A percentile compares a stretch with the other conserved stretches of the same genome.
Conservation (phyloP, 2,113 vertebrate species). For the Pseudorectes ferrugineus region DNA sequence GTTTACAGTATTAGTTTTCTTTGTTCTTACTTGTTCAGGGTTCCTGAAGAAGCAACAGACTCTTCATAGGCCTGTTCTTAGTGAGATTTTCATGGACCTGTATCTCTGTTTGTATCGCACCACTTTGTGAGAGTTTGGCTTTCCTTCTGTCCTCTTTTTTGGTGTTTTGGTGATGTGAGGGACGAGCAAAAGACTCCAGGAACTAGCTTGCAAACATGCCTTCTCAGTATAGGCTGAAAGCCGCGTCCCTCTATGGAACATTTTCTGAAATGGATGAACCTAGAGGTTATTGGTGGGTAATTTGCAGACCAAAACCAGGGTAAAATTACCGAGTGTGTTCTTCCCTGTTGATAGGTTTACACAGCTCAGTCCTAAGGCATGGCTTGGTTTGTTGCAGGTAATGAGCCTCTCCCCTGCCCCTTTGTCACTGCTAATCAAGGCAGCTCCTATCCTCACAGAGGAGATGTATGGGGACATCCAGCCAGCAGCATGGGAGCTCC, state of each 20-base stretch:
- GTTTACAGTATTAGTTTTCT: background rate
- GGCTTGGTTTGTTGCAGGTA: slow-evolving; percentile 73
- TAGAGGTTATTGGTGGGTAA: background rate
- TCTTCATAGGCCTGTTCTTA: background rate
- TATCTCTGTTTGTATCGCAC: background rate
- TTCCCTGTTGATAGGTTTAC: background rate
- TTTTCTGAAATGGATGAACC: background rate
- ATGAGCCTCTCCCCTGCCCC: slow-evolving; percentile 97
- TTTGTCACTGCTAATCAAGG: slow-evolving; percentile 93
- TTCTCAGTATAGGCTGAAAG: background rate
- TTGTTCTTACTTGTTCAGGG: background rate
- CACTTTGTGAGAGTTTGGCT: background rate
- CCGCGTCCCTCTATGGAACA: accelerated
- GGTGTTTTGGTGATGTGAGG: background rate
- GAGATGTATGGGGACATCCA: slow-evolving; percentile 98
- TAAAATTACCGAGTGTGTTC: background rate
- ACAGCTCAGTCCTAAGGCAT: background rate
- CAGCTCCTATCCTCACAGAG: slow-evolving; percentile 91
- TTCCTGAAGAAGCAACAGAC: background rate
- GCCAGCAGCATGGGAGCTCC: slow-evolving; percentile 94
- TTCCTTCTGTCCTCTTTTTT: background rate
- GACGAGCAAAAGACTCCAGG: background rate
- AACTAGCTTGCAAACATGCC: background rate
- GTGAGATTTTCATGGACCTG: background rate
- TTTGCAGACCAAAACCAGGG: background rate